Evolutionary conservation across 2,888 invertebrate genomes (phyloP), one percentile per base, ranked within the genome.

Genomic region (Pollenia griseotomentosa): DNA sequence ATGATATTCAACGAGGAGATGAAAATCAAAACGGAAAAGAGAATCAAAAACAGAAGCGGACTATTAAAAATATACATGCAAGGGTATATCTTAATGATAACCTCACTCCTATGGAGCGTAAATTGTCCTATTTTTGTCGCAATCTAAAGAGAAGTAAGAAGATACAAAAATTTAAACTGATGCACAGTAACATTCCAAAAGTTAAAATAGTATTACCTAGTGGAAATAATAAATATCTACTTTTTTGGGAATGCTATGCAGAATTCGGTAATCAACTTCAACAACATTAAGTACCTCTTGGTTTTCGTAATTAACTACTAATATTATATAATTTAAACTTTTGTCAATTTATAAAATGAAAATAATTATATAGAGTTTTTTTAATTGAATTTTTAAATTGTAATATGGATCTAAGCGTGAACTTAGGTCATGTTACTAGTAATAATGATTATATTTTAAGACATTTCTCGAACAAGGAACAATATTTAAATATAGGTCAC

Each of bases 391-490:
- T n/a, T 16, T 51, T 40, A n/a, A 40, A n/a, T 16, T 65, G 9
- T 16, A 44, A 44, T 12, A 68, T 68, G 51, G 6, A 51, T n/a
- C 4, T 46, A 7, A n/a, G 53, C 5, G 9, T 16, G 33, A 70
- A 70, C 33, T 55, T 70, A 42, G 70, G 70, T 42, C 33, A 53
- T 70, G 16, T 19, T 33, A 70, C 16, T 8, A 40, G 10, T 55
- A 70, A 53, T 16, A 53, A 70, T 42, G 53, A 70, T 55, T 70
- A 51, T 70, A 70, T 70, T 42, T 53, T 70, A 16, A 55, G 51
- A 51, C 10, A 70, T 14, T 70, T 55, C 16, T 55, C 19, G 33
- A 70, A 55, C 9, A 70, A 33, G n/a, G 40, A 44, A 19, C 66
- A 66, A 44, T 66, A 44, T 66, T 66, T 66, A 11, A 66, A 66